phyloP scores from a whole-genome alignment of 2,888 invertebrate genomes.

The Thysanoteuthis rhombus region DNA sequence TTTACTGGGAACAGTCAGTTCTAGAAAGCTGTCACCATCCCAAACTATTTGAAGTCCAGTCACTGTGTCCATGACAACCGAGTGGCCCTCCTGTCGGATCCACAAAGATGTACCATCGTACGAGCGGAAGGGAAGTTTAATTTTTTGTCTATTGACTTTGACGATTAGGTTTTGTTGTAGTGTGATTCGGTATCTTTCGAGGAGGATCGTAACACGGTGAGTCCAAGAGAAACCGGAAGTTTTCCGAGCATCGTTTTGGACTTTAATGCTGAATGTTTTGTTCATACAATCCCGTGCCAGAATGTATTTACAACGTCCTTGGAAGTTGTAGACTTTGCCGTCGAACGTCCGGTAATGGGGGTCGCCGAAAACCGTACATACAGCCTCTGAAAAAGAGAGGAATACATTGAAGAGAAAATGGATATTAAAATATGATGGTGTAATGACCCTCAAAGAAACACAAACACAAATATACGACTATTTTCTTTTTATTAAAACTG shows the following conservation, averaged over 20 bases:
- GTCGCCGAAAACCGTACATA: slow-evolving; percentile 93
- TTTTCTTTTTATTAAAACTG: too few relatives aligned
- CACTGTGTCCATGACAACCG: slow-evolving; percentile 67
- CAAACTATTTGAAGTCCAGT: slow-evolving; percentile 84
- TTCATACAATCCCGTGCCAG: slow-evolving; percentile 82
- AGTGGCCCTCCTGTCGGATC: slow-evolving; percentile 71
- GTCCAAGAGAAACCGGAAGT: slow-evolving; percentile 90
- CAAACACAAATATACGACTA: too few relatives aligned
- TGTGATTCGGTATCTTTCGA: slow-evolving; percentile 67
- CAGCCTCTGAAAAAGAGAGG: slow-evolving; percentile 74
- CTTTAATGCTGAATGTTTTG: slow-evolving; percentile 82
- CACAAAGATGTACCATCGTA: slow-evolving; percentile 62
- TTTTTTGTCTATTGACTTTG: slow-evolving; percentile 82
- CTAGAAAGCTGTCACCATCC: slow-evolving; percentile 93
- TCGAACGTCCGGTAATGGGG: slow-evolving; percentile 96
- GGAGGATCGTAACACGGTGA: slow-evolving; percentile 78
- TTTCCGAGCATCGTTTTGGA: slow-evolving; percentile 86
- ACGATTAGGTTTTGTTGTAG: slow-evolving; percentile 86
- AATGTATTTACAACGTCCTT: slow-evolving; percentile 85
- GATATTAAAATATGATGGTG: neutral
- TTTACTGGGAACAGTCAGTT: slow-evolving; percentile 80
- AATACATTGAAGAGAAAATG: slow-evolving; percentile 14
- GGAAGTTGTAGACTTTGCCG: slow-evolving; percentile 89
- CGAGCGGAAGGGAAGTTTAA: slow-evolving; percentile 77
- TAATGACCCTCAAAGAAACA: too few relatives aligned